Conservation (phyloP, 2,888 invertebrate genomes). For the Blomia tropicalis region DNA sequence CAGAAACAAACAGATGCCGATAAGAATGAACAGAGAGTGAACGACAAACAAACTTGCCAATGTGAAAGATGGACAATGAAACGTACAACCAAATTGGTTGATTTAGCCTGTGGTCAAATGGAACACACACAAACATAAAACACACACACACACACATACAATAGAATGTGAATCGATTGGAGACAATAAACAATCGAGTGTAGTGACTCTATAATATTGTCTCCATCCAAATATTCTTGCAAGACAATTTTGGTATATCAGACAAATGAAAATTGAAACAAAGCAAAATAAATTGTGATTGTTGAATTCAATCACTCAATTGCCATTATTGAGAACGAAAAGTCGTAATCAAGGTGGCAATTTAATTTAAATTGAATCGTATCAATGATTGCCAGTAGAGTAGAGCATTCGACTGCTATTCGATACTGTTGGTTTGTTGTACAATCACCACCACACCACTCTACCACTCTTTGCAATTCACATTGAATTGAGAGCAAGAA, state of each 20-base stretch:
- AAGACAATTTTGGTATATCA: no score
- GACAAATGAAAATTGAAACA: no score
- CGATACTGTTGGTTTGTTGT: no score
- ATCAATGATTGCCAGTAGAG: no score
- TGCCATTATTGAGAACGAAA: not conserved
- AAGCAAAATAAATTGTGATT: not conserved
- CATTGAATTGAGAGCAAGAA: not conserved
- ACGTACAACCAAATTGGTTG: not conserved
- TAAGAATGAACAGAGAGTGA: not conserved
- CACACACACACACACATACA: not conserved
- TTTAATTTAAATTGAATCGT: no score
- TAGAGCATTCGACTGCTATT: no score
- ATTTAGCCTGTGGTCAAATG: no score
- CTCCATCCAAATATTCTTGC: no score
- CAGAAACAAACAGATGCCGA: constrained; percentile 5
- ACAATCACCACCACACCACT: not conserved
- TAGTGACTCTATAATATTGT: no score
- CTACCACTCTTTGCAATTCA: not conserved
- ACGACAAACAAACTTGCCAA: not conserved
- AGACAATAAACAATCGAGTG: no score
- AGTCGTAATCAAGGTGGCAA: no score
- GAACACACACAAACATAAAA: not conserved
- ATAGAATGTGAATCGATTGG: no score
- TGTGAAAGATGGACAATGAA: not conserved
- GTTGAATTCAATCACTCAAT: not conserved